Percentiles rank a stretch among this genome's conserved stretches.
Evolutionary conservation across 2,888 invertebrate genomes (phyloP).

Genomic region (Epicampocera succincta): DNA sequence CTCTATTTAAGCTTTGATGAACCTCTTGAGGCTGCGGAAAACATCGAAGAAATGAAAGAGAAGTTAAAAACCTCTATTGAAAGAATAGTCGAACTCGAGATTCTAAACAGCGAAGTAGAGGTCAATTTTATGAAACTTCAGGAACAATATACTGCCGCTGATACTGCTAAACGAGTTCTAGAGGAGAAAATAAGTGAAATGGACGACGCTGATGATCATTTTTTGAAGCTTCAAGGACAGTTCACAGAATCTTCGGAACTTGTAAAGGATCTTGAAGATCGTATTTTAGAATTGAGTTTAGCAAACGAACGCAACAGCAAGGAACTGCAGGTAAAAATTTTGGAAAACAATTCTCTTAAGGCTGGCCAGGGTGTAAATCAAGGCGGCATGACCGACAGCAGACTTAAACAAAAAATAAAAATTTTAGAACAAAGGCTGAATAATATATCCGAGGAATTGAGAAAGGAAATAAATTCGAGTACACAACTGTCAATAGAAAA

Average conservation of each 20-base stretch:
- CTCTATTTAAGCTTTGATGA: constrained; percentile 74
- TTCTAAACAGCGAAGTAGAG: constrained; percentile 8
- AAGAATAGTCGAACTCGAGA: constrained; percentile 10
- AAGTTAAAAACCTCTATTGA: constrained; percentile 23
- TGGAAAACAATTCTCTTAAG: constrained; percentile 44
- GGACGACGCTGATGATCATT: constrained; percentile 43
- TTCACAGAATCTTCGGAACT: constrained; percentile 49
- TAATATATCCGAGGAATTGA: constrained; percentile 30
- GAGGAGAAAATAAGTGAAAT: constrained; percentile 25
- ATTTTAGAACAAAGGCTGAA: constrained; percentile 57
- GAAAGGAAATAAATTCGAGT: constrained; percentile 46
- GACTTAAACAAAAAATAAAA: constrained; percentile 21
- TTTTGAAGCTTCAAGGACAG: constrained; percentile 57
- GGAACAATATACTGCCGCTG: constrained; percentile 9
- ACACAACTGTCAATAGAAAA: constrained; percentile 55
- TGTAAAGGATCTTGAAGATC: constrained; percentile 17
- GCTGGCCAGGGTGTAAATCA: background rate
- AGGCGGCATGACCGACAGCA: background rate
- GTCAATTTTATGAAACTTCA: constrained; percentile 39
- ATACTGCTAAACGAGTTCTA: constrained; percentile 11
- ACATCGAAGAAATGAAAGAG: constrained; percentile 4
- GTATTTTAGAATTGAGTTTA: constrained; percentile 27
- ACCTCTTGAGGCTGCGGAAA: constrained; percentile 10
- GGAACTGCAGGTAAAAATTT: constrained; percentile 32
- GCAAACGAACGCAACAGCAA: constrained; percentile 51